Evolutionary conservation across 2,113 vertebrate genomes (phyloP).

Genomic region (Ameiurus melas): DNA sequence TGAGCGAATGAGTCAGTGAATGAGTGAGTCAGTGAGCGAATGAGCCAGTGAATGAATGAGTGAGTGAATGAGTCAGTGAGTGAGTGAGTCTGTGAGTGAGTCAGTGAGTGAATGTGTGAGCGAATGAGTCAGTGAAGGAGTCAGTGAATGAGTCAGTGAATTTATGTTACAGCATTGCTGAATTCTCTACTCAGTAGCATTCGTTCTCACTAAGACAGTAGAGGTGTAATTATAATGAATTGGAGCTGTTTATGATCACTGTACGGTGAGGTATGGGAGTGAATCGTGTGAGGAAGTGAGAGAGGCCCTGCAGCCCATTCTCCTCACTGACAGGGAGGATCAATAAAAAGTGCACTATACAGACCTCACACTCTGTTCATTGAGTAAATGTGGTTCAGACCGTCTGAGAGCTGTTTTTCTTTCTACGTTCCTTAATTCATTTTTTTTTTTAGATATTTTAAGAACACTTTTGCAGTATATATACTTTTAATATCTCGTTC

Average conservation of each 20-base stretch:
- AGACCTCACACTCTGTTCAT: not conserved
- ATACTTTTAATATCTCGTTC: not conserved
- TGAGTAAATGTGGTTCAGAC: slow-evolving; percentile 32
- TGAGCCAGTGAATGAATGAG: not conserved
- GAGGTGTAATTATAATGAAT: not conserved
- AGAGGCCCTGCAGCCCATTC: not conserved
- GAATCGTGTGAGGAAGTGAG: not conserved
- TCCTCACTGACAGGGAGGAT: slow-evolving; percentile 27
- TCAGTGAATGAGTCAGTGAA: not conserved
- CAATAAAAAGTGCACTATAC: not conserved
- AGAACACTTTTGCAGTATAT: not conserved
- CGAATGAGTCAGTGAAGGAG: not conserved
- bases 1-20: no score
- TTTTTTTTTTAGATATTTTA: not conserved
- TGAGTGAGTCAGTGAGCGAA: not conserved
- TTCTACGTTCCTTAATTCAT: not conserved
- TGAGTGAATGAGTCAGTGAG: not conserved
- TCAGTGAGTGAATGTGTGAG: not conserved
- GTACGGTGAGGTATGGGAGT: not conserved
- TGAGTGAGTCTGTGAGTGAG: not conserved
- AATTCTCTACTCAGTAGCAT: not conserved
- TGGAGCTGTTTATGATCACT: not conserved
- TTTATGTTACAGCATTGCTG: not conserved
- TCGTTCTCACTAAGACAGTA: not conserved
- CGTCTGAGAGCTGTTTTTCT: not conserved